A percentile compares a stretch with the other conserved stretches of the same genome.
phyloP scores from a whole-genome alignment of 2,797 vertebrate species.

The Microctenopoma steveboyesi region DNA sequence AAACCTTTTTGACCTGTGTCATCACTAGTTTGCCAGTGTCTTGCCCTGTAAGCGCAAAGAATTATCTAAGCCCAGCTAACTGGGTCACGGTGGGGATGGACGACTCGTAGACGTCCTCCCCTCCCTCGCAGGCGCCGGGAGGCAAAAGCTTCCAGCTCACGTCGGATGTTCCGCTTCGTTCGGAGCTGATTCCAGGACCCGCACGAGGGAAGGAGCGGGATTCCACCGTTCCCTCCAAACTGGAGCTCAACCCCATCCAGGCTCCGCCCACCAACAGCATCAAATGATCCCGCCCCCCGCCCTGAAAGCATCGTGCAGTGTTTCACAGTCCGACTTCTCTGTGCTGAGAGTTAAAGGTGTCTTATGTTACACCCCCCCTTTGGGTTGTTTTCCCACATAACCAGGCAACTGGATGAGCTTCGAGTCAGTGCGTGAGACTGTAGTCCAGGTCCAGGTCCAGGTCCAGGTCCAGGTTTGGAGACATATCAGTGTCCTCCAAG shows the following conservation, averaged over 20 bases:
- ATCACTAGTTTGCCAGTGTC: conserved; percentile 35
- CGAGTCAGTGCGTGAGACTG: neutral
- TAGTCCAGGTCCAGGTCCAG: conserved; percentile 2
- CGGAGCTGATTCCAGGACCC: conserved; percentile 6
- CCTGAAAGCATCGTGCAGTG: conserved; percentile 43
- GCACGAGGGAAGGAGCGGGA: conserved; percentile 15
- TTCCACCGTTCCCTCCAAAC: conserved; percentile 38
- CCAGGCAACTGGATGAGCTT: conserved; percentile 24
- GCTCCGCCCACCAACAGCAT: conserved; percentile 50
- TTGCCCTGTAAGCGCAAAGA: conserved; percentile 19
- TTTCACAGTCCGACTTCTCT: conserved; percentile 47
- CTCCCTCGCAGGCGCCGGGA: neutral
- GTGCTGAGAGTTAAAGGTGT: conserved; percentile 25
- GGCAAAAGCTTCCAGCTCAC: conserved; percentile 7
- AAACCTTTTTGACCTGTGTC: conserved; percentile 37
- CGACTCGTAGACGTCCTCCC: conserved; percentile 30
- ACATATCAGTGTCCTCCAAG: conserved; percentile 16
- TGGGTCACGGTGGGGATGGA: conserved; percentile 55
- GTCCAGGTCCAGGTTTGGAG: conserved; percentile 6
- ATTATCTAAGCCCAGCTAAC: conserved; percentile 52
- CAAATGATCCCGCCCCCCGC: conserved; percentile 37
- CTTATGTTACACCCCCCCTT: conserved; percentile 45
- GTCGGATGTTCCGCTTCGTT: conserved; percentile 20
- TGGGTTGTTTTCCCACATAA: conserved; percentile 49
- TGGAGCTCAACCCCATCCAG: conserved; percentile 18